These are phyloP conservation scores for Ceyx erithaca DNA, from an alignment of 2,797 vertebrate species.

Conservation along the genomic window DNA sequence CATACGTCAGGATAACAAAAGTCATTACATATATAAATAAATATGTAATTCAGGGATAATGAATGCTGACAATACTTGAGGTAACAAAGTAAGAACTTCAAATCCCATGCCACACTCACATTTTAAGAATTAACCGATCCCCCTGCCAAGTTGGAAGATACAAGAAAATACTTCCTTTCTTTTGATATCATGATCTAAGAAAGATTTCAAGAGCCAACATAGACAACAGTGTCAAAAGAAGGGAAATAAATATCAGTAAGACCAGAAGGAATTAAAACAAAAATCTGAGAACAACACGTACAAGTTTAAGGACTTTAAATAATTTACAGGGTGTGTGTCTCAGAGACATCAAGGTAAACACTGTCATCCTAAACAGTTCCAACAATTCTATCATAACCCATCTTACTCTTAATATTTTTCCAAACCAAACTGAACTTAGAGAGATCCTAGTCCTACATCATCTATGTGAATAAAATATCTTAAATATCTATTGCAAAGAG, in stretches of 20 bases:
- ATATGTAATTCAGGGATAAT: background rate
- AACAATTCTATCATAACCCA: background rate
- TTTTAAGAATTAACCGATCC: background rate
- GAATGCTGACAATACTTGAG: background rate
- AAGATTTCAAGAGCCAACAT: conserved; percentile 55
- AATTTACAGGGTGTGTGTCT: background rate
- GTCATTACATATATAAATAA: background rate
- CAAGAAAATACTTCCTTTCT: conserved; percentile 55
- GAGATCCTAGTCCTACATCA: background rate
- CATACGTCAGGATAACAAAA: background rate
- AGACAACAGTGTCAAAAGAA: conserved; percentile 47
- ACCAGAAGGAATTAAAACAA: conserved; percentile 60
- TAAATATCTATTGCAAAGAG: background rate
- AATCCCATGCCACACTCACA: background rate
- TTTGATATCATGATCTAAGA: conserved; percentile 68
- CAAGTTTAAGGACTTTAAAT: conserved; percentile 15
- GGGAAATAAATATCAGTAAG: conserved; percentile 56
- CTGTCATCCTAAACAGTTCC: background rate
- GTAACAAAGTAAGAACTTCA: background rate
- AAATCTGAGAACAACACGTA: conserved; percentile 37
- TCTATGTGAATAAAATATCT: background rate
- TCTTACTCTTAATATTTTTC: background rate
- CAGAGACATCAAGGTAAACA: conserved; percentile 18
- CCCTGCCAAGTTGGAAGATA: conserved; percentile 35
- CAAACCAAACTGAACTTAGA: background rate